Evolutionary conservation across 23 tunicate species (phyloP), one percentile per base, ranked within the genome.

Genomic region (Styela plicata): DNA sequence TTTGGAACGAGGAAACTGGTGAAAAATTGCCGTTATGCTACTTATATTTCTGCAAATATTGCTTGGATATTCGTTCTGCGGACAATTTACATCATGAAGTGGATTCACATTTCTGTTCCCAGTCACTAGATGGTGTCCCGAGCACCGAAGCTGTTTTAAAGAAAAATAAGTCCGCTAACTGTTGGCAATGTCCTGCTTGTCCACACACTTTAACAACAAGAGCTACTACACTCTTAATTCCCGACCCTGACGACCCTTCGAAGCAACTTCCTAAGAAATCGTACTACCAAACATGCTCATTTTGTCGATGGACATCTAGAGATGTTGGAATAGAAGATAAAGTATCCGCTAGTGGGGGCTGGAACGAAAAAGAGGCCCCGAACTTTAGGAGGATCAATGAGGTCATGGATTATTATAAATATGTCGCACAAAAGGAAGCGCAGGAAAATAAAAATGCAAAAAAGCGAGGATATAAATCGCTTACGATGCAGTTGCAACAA

Each of bases 131-230:
- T 35, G 75, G 89, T 35, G 74, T 85, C 10, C 69, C 92, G 5
- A 63, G 92, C 33, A 76, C 83, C 3, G 97, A 92, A 69, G 97
- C 97, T 22, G 79, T 79, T 27, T 30, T 36, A n/a, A 91, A 86
- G 70, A 86, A 86, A 63, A 91, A 91, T 68, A 91, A 91, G 87
- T 91, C 96, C 0, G 34, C 84, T 0, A 90, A 77, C 26, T 85
- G 89, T 24, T 93, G 89, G 89, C 89, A 84, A 52, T 93, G 98
- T 70, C 98, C 98, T 17, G 75, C 87, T 20, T 93, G 98, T 80
- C 69, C 71, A 22, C 81, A 88, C 44, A 2, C 80, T 0, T 65
- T 93, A 34, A 76, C 93, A 31, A 83, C 85, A 0, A 77, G 83
- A 30, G 89, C 89, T 33, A 78, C 87, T 23, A 87, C 74, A 74